A percentile compares a stretch with the other conserved stretches of the same genome.
Evolutionary conservation across 2,797 vertebrate species (phyloP).

Genomic region (Acropternis orthonyx): DNA sequence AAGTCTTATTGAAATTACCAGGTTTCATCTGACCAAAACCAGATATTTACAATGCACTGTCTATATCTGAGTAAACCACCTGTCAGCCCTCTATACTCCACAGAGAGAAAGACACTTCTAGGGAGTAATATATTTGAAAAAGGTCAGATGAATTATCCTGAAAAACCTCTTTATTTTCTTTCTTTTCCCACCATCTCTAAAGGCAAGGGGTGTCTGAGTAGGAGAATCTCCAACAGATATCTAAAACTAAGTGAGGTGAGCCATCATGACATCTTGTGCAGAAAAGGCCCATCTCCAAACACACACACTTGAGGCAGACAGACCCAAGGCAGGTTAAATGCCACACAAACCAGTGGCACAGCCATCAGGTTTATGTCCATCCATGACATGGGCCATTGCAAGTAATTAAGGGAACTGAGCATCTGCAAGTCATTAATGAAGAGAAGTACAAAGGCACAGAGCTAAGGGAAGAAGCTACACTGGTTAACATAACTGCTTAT

Average conservation of each 20-base stretch:
- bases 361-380: accelerated
- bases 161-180: accelerated
- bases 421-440: neutral
- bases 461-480: neutral
- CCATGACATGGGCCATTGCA: neutral
- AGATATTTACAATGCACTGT: neutral
- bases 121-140: neutral
- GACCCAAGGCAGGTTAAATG: neutral
- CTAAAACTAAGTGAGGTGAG: neutral
- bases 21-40: neutral
- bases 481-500: neutral
- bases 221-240: neutral
- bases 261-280: neutral
- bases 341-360: neutral
- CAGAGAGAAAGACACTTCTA: neutral
- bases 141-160: neutral
- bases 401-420: neutral
- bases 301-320: neutral
- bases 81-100: neutral
- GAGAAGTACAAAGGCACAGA: neutral
- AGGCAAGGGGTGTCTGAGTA: neutral
- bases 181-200: neutral
- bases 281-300: neutral
- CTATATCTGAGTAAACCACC: neutral
- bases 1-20: neutral